Percentiles rank a stretch among this genome's conserved stretches.
Conservation (phyloP, 2,888 invertebrate species). For the Stenurella melanura region DNA sequence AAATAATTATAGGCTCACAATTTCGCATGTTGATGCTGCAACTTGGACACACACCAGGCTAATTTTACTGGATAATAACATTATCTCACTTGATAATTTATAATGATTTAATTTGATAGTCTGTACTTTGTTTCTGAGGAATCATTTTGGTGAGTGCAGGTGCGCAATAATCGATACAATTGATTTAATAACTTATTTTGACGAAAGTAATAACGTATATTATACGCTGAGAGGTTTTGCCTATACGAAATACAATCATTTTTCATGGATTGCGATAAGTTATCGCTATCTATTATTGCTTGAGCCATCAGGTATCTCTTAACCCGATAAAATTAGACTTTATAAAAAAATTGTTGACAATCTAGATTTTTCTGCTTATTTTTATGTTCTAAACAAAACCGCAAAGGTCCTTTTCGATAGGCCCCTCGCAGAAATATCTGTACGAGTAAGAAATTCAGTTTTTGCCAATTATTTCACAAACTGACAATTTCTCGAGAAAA, state of each 20-base stretch:
- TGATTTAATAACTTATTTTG: neutral
- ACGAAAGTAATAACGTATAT: neutral
- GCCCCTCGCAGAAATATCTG: too few relatives aligned
- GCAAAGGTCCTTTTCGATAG: too few relatives aligned
- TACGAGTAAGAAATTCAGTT: too few relatives aligned
- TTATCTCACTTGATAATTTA: conserved; percentile 34
- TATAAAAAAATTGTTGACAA: too few relatives aligned
- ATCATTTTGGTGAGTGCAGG: neutral
- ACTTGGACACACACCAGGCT: conserved; percentile 23
- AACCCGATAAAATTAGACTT: too few relatives aligned
- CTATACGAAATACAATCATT: neutral
- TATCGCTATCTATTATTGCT: too few relatives aligned
- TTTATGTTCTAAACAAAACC: too few relatives aligned
- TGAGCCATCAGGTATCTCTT: too few relatives aligned
- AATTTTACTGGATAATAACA: conserved; percentile 39
- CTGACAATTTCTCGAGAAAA: too few relatives aligned
- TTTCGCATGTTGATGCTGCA: conserved; percentile 31
- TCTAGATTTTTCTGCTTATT: too few relatives aligned
- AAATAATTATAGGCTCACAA: conserved; percentile 34
- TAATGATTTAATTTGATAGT: conserved; percentile 23
- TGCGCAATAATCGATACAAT: neutral
- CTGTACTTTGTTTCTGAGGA: neutral
- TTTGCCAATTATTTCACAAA: too few relatives aligned
- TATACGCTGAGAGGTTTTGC: neutral
- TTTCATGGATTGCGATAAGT: neutral